These are phyloP conservation scores for Apotomis capreana DNA, from an alignment of 2,888 invertebrate genomes.

Conservation along the genomic window DNA sequence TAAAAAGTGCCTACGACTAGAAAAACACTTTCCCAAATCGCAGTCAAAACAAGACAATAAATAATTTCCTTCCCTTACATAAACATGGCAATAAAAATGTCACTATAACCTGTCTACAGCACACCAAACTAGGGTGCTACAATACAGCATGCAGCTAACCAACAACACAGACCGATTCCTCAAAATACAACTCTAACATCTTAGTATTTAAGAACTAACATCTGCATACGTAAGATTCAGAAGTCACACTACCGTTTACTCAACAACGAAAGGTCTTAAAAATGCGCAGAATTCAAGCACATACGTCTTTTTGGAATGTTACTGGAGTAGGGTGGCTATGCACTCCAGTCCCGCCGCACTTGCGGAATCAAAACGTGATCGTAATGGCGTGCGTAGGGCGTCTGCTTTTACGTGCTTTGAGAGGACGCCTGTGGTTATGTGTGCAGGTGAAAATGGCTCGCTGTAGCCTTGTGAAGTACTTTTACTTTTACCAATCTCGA, in stretches of 20 bases:
- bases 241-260: slow-evolving; percentile 3
- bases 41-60: slow-evolving; percentile 37
- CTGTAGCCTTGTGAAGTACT: slow-evolving; percentile 8
- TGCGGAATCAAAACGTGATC: slow-evolving; percentile 38
- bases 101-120: slow-evolving; percentile 34
- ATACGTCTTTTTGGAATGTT: slow-evolving; percentile 24
- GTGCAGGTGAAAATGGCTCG: slow-evolving; percentile 23
- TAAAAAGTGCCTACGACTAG: slow-evolving; percentile 15
- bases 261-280: slow-evolving; percentile 3
- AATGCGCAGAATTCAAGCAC: neutral
- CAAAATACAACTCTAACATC: slow-evolving; percentile 22
- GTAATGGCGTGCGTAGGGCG: slow-evolving; percentile 39
- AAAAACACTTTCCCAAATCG: slow-evolving; percentile 28
- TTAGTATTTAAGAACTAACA: neutral
- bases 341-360: slow-evolving; percentile 35
- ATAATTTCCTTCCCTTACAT: slow-evolving; percentile 32
- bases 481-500: slow-evolving; percentile 10
- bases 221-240: slow-evolving; percentile 7
- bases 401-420: slow-evolving; percentile 39
- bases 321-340: slow-evolving; percentile 28
- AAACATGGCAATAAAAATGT: slow-evolving; percentile 39
- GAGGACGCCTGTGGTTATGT: slow-evolving; percentile 17
- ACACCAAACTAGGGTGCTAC: slow-evolving; percentile 17
- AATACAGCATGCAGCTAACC: neutral
- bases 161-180: neutral